phyloP scores from a whole-genome alignment of 2,113 vertebrate genomes.

The Nycticorax nycticorax region DNA sequence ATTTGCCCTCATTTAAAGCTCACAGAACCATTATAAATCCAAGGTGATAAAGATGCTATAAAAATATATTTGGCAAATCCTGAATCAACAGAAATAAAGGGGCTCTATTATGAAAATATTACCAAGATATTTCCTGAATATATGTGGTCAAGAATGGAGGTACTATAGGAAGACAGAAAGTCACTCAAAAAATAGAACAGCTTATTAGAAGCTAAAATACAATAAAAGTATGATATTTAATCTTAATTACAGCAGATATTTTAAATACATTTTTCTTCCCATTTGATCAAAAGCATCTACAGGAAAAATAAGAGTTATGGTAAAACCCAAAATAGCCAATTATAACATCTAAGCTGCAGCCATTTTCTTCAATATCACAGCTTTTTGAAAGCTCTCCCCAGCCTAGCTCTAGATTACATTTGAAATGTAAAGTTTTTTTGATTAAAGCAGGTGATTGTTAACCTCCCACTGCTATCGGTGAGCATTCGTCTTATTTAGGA shows the following conservation, averaged over 20 bases:
- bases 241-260: neutral
- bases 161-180: neutral
- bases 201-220: neutral
- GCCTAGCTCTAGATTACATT: slow-evolving; percentile 51
- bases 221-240: neutral
- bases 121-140: neutral
- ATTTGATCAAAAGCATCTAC: neutral
- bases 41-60: neutral
- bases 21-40: neutral
- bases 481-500: neutral
- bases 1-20: neutral
- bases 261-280: neutral
- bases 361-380: neutral
- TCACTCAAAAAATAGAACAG: neutral
- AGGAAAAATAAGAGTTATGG: neutral
- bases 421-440: slow-evolving; percentile 65
- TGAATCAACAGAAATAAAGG: neutral
- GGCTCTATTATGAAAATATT: neutral
- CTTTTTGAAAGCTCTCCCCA: neutral
- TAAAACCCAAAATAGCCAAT: neutral
- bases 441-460: slow-evolving; percentile 36
- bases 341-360: neutral
- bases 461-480: slow-evolving; percentile 17
- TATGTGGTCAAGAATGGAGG: neutral
- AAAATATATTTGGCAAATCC: neutral